These are phyloP conservation scores for Dipodomys stephensi DNA, from an alignment of 2,113 vertebrate genomes.

Conservation along the genomic window DNA sequence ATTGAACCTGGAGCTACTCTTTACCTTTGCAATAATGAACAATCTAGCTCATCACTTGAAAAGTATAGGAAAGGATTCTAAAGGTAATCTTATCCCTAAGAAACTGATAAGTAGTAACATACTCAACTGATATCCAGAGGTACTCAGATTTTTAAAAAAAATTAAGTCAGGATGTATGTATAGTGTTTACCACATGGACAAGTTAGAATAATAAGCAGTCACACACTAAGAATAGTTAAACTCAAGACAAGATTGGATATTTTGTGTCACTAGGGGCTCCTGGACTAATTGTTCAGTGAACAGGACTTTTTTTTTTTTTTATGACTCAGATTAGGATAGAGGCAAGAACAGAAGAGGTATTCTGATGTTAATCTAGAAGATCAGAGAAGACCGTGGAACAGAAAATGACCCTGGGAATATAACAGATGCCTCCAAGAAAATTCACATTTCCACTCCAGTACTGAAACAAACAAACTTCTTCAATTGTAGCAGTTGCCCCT, in stretches of 20 bases:
- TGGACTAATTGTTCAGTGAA: slow-evolving; percentile 30
- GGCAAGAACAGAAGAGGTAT: not conserved
- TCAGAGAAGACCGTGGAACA: not conserved
- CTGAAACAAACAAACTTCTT: slow-evolving; percentile 11
- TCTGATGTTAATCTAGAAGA: not conserved
- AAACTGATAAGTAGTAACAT: not conserved
- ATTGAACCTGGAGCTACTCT: not conserved
- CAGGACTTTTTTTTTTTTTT: not conserved
- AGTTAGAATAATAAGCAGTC: not conserved
- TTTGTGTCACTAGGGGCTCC: slow-evolving; percentile 19
- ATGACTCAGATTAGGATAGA: not conserved
- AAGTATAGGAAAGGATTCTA: not conserved
- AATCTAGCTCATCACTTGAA: not conserved
- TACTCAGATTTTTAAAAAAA: not conserved
- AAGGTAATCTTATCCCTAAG: not conserved
- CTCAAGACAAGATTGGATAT: slow-evolving; percentile 13
- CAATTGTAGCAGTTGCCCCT: not conserved
- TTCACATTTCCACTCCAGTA: not conserved
- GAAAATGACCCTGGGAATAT: not conserved
- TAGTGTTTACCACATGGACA: not conserved
- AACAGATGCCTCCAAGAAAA: not conserved
- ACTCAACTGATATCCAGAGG: not conserved
- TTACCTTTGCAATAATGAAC: not conserved
- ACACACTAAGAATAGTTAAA: not conserved
- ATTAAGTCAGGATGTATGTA: not conserved